phyloP scores from a whole-genome alignment of 1,140 invertebrate species.

The Neodiprion lecontei region DNA sequence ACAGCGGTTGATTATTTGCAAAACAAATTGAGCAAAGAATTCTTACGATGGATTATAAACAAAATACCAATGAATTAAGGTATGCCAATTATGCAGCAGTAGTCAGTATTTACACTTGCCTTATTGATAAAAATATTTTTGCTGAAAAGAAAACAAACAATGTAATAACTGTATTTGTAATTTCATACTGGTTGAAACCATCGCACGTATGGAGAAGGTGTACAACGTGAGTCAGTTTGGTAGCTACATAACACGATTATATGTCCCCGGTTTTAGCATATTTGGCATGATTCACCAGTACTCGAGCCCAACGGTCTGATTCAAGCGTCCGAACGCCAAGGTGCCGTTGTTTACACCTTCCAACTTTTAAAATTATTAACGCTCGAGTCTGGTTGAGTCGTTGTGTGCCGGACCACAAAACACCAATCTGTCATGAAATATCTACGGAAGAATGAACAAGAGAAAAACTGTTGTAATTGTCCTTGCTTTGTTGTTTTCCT shows the following conservation, averaged over 20 bases:
- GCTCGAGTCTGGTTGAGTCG: too few relatives aligned
- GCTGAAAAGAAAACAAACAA: too few relatives aligned
- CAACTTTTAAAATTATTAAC: neutral
- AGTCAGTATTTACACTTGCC: neutral
- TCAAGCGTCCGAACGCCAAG: neutral
- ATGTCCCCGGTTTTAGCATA: slow-evolving; percentile 3
- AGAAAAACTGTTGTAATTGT: too few relatives aligned
- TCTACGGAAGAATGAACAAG: too few relatives aligned
- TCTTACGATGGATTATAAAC: neutral
- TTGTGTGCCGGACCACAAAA: too few relatives aligned
- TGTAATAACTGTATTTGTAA: too few relatives aligned
- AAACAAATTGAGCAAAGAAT: neutral
- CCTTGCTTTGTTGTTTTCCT: too few relatives aligned
- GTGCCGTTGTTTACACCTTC: neutral
- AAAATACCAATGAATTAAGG: slow-evolving; percentile 8
- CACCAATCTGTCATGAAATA: too few relatives aligned
- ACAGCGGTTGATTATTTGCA: too few relatives aligned
- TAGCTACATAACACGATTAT: neutral
- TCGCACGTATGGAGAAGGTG: too few relatives aligned
- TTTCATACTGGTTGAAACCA: too few relatives aligned
- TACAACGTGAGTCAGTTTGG: neutral
- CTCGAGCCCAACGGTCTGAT: neutral
- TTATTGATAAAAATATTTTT: too few relatives aligned
- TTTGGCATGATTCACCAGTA: neutral
- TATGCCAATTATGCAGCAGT: slow-evolving; percentile 9